Conservation (phyloP, 2,888 invertebrate species). For the Ophion obscuratus region DNA sequence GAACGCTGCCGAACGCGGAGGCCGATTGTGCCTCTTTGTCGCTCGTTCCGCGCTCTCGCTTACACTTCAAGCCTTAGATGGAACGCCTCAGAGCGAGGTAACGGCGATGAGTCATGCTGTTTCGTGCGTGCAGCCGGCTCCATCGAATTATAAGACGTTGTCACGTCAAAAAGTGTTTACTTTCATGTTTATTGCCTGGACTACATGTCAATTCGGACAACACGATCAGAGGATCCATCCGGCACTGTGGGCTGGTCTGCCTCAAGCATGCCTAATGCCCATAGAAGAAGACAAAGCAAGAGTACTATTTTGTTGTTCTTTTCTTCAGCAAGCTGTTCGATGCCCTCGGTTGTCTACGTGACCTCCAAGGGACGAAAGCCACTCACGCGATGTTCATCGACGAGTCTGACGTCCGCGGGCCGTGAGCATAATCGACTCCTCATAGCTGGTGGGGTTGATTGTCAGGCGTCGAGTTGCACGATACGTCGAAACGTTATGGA, state of each 20-base stretch:
- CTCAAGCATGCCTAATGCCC: not conserved
- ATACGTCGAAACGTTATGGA: slow-evolving; percentile 34
- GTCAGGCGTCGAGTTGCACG: slow-evolving; percentile 51
- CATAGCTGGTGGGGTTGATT: slow-evolving; percentile 41
- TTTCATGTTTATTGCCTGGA: no score
- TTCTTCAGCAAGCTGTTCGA: slow-evolving; percentile 81
- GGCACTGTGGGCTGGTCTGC: not conserved
- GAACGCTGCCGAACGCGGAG: no score
- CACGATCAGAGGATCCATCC: slow-evolving; percentile 4
- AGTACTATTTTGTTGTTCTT: not conserved
- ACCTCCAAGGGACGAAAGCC: slow-evolving; percentile 82
- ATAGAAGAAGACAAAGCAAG: slow-evolving; percentile 1
- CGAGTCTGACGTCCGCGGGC: slow-evolving; percentile 44
- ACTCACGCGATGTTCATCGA: slow-evolving; percentile 80
- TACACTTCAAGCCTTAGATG: no score
- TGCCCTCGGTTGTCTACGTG: slow-evolving; percentile 83
- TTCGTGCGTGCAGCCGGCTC: no score
- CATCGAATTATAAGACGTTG: no score
- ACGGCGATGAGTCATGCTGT: no score
- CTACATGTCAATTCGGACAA: not conserved
- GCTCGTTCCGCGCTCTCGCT: no score
- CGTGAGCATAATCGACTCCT: slow-evolving; percentile 55
- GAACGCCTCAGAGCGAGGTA: no score
- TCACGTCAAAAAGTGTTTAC: no score
- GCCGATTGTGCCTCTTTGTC: no score